phyloP scores from a whole-genome alignment of 2,888 invertebrate species.

The Punctoribates punctum region DNA sequence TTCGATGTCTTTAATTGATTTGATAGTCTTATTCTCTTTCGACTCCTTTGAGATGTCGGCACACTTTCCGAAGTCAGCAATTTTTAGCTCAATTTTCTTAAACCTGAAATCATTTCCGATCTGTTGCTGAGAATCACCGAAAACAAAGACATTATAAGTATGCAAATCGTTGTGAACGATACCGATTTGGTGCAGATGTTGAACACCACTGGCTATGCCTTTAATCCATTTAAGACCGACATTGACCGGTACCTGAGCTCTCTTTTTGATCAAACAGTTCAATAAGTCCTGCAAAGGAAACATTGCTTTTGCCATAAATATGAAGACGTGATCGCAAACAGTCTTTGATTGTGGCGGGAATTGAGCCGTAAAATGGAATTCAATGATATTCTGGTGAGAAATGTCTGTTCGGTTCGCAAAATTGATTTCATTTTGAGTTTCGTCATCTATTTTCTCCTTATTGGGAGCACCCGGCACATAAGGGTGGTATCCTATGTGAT shows the following conservation, averaged over 20 bases:
- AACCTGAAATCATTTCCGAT: background rate
- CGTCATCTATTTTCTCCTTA: background rate
- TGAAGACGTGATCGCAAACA: constrained; percentile 2
- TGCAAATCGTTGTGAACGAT: background rate
- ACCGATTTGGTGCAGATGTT: background rate
- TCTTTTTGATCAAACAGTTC: background rate
- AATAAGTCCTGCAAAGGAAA: background rate
- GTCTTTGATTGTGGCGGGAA: background rate
- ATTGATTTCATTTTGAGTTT: background rate
- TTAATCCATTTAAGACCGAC: background rate
- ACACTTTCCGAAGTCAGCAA: background rate
- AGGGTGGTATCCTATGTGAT: background rate
- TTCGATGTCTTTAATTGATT: background rate
- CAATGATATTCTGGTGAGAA: background rate
- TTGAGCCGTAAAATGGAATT: background rate
- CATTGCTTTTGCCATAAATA: constrained; percentile 11
- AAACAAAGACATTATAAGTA: constrained; percentile 5
- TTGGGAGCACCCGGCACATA: constrained; percentile 10
- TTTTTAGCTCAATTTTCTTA: constrained; percentile 6
- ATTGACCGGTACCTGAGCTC: background rate
- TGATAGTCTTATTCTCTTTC: background rate
- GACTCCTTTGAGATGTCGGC: background rate
- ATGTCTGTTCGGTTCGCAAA: background rate
- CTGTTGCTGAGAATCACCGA: background rate
- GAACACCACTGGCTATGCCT: background rate